phyloP scores from a whole-genome alignment of 64 coral and sea anemone genomes.

The Astreopora myriophthalma region DNA sequence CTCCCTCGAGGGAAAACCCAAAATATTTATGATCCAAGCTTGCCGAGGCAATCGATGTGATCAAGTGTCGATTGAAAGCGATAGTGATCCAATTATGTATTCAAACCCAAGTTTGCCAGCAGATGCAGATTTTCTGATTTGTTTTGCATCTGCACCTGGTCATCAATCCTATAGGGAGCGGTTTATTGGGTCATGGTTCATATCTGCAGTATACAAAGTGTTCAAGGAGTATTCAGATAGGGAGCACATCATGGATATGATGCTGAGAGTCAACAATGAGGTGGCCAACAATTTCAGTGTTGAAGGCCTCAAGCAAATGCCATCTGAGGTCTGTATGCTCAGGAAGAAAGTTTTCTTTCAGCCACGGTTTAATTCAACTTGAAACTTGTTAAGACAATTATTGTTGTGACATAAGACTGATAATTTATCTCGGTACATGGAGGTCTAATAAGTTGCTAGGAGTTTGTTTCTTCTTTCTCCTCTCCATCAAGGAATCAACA shows the following conservation, averaged over 20 bases:
- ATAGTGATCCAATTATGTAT: slow-evolving; percentile 59
- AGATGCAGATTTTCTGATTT: slow-evolving; percentile 83
- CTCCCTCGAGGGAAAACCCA: slow-evolving; percentile 65
- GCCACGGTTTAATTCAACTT: not conserved
- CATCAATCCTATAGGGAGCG: slow-evolving; percentile 66
- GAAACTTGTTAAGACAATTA: too few species aligned
- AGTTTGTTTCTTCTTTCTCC: too few species aligned
- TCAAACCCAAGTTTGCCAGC: slow-evolving; percentile 58
- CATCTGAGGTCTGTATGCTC: slow-evolving; percentile 77
- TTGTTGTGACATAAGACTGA: too few species aligned
- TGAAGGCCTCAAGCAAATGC: slow-evolving; percentile 74
- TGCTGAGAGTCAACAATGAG: slow-evolving; percentile 69
- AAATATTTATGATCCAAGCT: slow-evolving; percentile 80
- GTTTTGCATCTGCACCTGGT: slow-evolving; percentile 73
- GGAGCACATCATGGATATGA: slow-evolving; percentile 86
- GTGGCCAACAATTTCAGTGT: slow-evolving; percentile 41
- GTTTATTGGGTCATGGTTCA: slow-evolving; percentile 60
- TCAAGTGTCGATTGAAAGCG: slow-evolving; percentile 50
- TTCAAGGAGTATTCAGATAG: slow-evolving; percentile 48
- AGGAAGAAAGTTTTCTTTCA: slow-evolving; percentile 74
- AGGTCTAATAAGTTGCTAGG: too few species aligned
- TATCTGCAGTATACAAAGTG: slow-evolving; percentile 42
- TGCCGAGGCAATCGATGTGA: slow-evolving; percentile 60
- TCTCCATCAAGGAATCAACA: too few species aligned
- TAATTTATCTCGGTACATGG: too few species aligned